Percentiles rank a stretch among this genome's conserved stretches.
phyloP scores from a whole-genome alignment of 2,113 vertebrate genomes.

The Hemicordylus capensis region DNA sequence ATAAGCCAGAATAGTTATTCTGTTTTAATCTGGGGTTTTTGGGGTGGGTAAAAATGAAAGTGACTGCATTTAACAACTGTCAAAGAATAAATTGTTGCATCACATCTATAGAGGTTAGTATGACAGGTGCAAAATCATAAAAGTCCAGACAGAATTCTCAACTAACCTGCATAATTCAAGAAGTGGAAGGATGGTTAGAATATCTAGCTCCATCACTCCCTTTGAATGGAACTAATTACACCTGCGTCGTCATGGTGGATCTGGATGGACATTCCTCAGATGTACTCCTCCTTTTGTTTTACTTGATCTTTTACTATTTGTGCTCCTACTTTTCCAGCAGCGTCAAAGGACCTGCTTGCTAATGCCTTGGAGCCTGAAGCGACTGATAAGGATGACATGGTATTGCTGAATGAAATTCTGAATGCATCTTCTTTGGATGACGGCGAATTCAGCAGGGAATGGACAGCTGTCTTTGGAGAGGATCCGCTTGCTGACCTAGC shows the following conservation, averaged over 20 bases:
- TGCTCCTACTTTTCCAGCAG: slow-evolving; percentile 53
- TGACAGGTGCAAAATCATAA: slow-evolving; percentile 29
- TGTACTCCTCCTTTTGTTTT: neutral
- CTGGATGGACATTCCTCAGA: neutral
- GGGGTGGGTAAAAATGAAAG: neutral
- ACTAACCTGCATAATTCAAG: neutral
- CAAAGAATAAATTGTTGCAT: slow-evolving; percentile 10
- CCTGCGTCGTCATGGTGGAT: neutral
- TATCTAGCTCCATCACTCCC: neutral
- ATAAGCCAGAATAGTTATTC: neutral
- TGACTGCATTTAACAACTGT: neutral
- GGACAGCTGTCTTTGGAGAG: slow-evolving; percentile 89
- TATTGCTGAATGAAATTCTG: slow-evolving; percentile 89
- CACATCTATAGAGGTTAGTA: neutral
- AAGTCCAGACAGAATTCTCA: neutral
- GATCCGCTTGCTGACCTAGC: slow-evolving; percentile 49
- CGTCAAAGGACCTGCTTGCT: slow-evolving; percentile 64
- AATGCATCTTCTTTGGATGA: slow-evolving; percentile 84
- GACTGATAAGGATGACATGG: slow-evolving; percentile 83
- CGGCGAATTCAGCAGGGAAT: slow-evolving; percentile 86
- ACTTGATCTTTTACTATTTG: neutral
- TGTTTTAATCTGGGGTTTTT: neutral
- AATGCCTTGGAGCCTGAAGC: slow-evolving; percentile 70
- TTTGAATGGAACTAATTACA: neutral
- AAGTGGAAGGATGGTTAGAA: neutral